Conservation (phyloP, 2,888 invertebrate species). For the Caenorhabditis sinica region DNA sequence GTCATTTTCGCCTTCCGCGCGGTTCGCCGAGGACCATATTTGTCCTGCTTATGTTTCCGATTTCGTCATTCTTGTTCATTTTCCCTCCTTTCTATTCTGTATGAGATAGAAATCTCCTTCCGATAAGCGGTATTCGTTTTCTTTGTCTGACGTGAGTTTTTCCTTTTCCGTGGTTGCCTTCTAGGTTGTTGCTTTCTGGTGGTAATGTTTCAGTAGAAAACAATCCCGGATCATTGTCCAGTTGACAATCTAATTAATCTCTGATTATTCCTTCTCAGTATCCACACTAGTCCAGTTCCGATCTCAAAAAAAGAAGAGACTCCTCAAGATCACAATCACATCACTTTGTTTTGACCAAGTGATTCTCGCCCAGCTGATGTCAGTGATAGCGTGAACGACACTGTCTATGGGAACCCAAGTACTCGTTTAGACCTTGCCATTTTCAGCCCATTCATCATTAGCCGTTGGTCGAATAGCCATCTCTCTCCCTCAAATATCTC, state of each 20-base stretch:
- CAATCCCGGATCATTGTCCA: slow-evolving; percentile 21
- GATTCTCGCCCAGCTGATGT: slow-evolving; percentile 58
- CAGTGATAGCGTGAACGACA: slow-evolving; percentile 42
- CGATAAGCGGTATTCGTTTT: background rate
- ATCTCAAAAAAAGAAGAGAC: slow-evolving; percentile 33
- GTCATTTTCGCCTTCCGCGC: slow-evolving; percentile 41
- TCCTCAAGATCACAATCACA: slow-evolving; percentile 35
- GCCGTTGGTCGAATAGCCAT: slow-evolving; percentile 27
- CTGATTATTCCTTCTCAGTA: slow-evolving; percentile 20
- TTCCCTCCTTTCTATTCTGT: background rate
- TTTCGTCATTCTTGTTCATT: slow-evolving; percentile 11
- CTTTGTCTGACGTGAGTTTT: background rate
- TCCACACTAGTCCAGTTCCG: slow-evolving; percentile 10
- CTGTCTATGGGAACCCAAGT: slow-evolving; percentile 35
- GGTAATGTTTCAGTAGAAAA: background rate
- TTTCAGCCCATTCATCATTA: slow-evolving; percentile 14
- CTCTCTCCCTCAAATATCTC: slow-evolving; percentile 8
- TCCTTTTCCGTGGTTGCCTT: too few relatives aligned
- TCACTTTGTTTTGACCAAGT: slow-evolving; percentile 60
- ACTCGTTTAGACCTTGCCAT: slow-evolving; percentile 40
- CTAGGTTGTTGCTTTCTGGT: too few relatives aligned
- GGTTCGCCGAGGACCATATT: slow-evolving; percentile 32
- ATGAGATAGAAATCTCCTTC: background rate
- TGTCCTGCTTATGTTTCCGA: slow-evolving; percentile 8
- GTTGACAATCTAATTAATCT: slow-evolving; percentile 20